phyloP scores from a whole-genome alignment of 2,113 vertebrate genomes.

The Bungarus multicinctus region DNA sequence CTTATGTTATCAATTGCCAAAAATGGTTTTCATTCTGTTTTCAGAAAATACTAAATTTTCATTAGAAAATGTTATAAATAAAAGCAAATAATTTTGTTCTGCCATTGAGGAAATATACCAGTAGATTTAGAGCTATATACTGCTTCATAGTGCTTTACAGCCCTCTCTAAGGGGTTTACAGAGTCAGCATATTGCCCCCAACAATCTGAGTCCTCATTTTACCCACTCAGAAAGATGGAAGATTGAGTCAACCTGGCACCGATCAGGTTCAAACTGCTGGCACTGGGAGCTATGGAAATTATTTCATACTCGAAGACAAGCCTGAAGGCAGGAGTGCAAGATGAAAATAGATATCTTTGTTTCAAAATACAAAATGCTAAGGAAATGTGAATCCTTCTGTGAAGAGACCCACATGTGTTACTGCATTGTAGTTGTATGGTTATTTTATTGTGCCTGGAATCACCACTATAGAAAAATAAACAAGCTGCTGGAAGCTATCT shows the following conservation, averaged over 20 bases:
- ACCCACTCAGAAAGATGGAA: neutral
- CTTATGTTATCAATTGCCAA: too few relatives aligned
- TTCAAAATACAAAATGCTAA: constrained; percentile 15
- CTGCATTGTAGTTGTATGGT: neutral
- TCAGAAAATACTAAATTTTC: neutral
- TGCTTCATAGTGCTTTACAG: neutral
- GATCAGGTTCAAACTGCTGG: neutral
- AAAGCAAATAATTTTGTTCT: neutral
- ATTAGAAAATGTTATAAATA: neutral
- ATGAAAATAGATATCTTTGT: neutral
- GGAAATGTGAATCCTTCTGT: neutral
- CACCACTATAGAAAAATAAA: constrained; percentile 3
- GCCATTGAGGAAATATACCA: neutral
- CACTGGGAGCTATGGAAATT: neutral
- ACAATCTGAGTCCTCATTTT: neutral
- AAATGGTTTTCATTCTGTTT: neutral
- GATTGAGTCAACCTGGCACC: neutral
- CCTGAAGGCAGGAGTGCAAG: neutral
- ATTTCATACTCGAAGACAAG: constrained; percentile 40
- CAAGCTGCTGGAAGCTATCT: neutral
- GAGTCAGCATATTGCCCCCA: neutral
- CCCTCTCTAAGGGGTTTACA: neutral
- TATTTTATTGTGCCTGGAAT: neutral
- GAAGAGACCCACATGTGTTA: neutral
- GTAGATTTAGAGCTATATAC: neutral